phyloP scores from a whole-genome alignment of 2,113 vertebrate genomes.

The Siniperca chuatsi region DNA sequence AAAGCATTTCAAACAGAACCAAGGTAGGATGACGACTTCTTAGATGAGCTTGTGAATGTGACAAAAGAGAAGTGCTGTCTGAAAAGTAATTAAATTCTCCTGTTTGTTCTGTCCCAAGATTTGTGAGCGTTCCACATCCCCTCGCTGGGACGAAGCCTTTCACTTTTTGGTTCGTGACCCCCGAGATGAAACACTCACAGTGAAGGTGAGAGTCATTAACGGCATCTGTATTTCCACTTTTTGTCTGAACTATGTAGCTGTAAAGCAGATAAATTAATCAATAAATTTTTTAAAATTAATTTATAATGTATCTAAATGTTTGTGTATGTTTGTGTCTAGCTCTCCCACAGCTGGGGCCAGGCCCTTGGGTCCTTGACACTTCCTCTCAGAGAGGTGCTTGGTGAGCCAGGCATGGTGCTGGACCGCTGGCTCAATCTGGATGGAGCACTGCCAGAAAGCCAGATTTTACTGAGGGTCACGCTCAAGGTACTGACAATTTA shows the following conservation, averaged over 20 bases:
- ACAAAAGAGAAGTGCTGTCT: not conserved
- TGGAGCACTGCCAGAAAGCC: constrained; percentile 84
- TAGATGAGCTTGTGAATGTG: not conserved
- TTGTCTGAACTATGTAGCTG: not conserved
- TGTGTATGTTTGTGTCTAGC: constrained; percentile 67
- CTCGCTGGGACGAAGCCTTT: constrained; percentile 91
- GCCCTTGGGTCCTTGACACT: constrained; percentile 85
- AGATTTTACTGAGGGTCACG: constrained; percentile 88
- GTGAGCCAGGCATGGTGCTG: constrained; percentile 82
- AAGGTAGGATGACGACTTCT: constrained; percentile 84
- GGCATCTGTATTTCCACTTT: not conserved
- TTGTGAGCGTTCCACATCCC: constrained; percentile 83
- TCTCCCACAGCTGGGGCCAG: constrained; percentile 85
- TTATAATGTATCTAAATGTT: not conserved
- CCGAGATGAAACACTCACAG: constrained; percentile 84
- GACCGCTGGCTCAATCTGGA: constrained; percentile 89
- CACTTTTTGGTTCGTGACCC: constrained; percentile 90
- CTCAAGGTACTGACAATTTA: constrained; percentile 84
- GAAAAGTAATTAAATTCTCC: not conserved
- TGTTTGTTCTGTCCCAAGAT: constrained; percentile 71
- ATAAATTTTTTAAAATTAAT: not conserved
- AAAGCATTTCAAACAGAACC: constrained; percentile 83
- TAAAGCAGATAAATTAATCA: not conserved
- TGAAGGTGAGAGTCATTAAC: constrained; percentile 84
- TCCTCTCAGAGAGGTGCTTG: constrained; percentile 86